Base-by-base conservation (phyloP, 2,113 vertebrate species). In the Gymnorhina tibicen region DNA sequence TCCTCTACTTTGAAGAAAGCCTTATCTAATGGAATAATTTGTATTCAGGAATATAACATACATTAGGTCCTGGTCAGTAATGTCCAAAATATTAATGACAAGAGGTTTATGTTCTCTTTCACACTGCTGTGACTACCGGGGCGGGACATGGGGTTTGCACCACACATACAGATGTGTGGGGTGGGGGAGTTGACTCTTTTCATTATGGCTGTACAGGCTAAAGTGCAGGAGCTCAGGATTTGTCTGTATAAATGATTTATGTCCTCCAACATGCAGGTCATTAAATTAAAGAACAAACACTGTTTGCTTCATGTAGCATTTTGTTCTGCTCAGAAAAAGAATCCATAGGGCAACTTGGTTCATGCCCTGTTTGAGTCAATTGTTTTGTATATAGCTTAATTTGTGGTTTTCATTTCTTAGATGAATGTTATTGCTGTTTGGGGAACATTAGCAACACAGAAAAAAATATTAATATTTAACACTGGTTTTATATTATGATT, bases 311-410 rank as follows among this genome's bases (percentile, higher is more conserved):
- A 14, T 26, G 21, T 7, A 39, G 2, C 6, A 41, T 59, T 82
- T 85, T 28, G 26, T 73, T 78, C 46, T 22, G 9, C 13, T 69
- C 1, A 11, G n/a, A 56, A 81, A 37, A 7, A 23, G 63, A 30
- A 53, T 4, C 22, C 30, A 30, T 19, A 30, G 4, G 18, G 3
- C 4, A 64, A 39, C 4, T 55, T 35, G 0, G 0, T 46, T 42
- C 5, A 3, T 53, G 6, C 8, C 21, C 4, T 44, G 6, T 42
- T 80, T 70, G n/a, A 69, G 24, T 50, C 10, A 73, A 33, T 14
- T 39, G 8, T 21, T 69, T 39, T 26, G 3, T 64, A 16, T 13
- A 7, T 16, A 11, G 2, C 32, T 70, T 60, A 6, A 27, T 63
- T 69, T 44, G 13, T 60, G 24, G 10, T 41, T 56, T 72, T 52